Base-by-base conservation (phyloP, 2,113 vertebrate species). In the Sorex araneus region DNA sequence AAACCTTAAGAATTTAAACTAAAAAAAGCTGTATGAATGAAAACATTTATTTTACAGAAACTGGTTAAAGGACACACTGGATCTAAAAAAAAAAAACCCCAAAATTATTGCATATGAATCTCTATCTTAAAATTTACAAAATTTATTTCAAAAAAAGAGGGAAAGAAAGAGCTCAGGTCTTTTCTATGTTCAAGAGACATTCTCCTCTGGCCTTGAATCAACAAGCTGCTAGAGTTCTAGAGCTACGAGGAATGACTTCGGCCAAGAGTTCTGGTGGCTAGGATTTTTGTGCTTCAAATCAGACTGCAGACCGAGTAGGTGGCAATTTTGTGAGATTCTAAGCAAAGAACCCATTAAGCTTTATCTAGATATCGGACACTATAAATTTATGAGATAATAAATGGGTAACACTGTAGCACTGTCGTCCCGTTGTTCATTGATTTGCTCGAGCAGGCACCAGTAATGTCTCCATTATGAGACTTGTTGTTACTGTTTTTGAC, bases 41-140 rank as follows among this genome's bases (percentile, higher is more conserved):
- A 84, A 54, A 79, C 6, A 90, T 30, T 25, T 25, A 85, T 6
- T n/a, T 74, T 60, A 66, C 18, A 66, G 73, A 23, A 84, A 75
- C 84, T 12, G 67, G 10, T 25, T 69, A 69, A 84, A 88, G 63
- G 27, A n/a, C 63, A 85, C 25, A 43, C 6, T 60, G 54, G 43
- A 82, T 82, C 73, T 85, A 40, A 87, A 8, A 73, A 87, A 8
- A 87, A 32, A n/a, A n/a, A n/a, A n/a, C n/a, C n/a, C n/a, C n/a
- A n/a, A n/a, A n/a, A n/a, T n/a, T n/a, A n/a, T n/a, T n/a, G 28
- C 45, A 81, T 66, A 34, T 36, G 16, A 77, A 83, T 70, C 43
- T 78, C 78, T 90, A 83, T 47, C 32, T 63, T 6, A 71, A 91
- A 87, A 70, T 19, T 57, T 43, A 66, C 47, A 81, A 74, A 81